A percentile compares a stretch with the other conserved stretches of the same genome.
phyloP scores from a whole-genome alignment of 2,888 invertebrate species.

The Clusia tigrina region DNA sequence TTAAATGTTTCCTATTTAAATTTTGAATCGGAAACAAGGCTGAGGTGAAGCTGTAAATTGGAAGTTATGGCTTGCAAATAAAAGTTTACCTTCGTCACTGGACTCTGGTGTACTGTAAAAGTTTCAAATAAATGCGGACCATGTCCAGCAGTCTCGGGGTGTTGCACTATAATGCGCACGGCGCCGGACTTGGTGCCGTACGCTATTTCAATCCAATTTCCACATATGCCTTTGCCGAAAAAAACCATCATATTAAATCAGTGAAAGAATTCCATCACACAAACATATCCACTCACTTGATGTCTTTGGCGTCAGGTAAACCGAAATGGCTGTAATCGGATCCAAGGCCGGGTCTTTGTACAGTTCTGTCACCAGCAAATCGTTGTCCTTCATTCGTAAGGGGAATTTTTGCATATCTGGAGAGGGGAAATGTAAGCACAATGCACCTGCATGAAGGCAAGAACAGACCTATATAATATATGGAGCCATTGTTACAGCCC shows the following conservation, averaged over 20 bases:
- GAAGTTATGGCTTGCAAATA: neutral
- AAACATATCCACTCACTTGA: constrained; percentile 78
- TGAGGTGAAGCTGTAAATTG: neutral
- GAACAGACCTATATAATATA: constrained; percentile 89
- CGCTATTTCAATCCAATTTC: constrained; percentile 99
- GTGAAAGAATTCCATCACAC: neutral
- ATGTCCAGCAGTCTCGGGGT: constrained; percentile 98
- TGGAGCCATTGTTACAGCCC: constrained; percentile 95
- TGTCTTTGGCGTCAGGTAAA: constrained; percentile 98
- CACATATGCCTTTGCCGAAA: constrained; percentile 79
- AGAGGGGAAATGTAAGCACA: neutral
- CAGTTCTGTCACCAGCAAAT: constrained; percentile 93
- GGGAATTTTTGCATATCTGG: constrained; percentile 99
- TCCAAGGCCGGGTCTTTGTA: constrained; percentile 95
- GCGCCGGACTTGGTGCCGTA: constrained; percentile 97
- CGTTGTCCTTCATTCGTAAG: constrained; percentile 98
- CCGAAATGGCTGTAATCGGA: constrained; percentile 96
- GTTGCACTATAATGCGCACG: constrained; percentile 96
- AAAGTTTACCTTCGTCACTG: constrained; percentile 91
- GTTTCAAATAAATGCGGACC: constrained; percentile 98
- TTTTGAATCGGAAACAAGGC: neutral
- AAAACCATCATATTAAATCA: neutral
- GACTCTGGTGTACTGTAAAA: constrained; percentile 95
- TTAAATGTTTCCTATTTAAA: neutral
- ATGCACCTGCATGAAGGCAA: too few relatives aligned